Percentiles rank a stretch among this genome's conserved stretches.
Conservation (phyloP, 2,113 vertebrate genomes). For the Dipodomys ordii region DNA sequence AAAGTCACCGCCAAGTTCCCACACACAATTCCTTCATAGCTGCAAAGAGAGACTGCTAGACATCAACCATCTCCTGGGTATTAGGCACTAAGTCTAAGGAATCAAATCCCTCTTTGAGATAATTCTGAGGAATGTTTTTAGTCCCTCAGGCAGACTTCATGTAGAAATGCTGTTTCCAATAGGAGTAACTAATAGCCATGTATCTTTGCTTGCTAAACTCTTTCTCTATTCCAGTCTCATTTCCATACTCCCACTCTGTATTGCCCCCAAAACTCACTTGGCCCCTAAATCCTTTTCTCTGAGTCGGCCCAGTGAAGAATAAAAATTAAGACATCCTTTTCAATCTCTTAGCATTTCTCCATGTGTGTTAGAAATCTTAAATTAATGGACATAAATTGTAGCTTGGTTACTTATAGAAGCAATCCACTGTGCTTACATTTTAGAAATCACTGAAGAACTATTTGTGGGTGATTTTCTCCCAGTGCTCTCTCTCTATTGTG, state of each 20-base stretch:
- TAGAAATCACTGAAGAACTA: not conserved
- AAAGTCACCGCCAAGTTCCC: not conserved
- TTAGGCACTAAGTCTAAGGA: not conserved
- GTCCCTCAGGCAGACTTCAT: not conserved
- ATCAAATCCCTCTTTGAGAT: not conserved
- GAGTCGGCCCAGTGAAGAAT: not conserved
- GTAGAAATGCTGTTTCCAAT: not conserved
- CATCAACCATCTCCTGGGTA: not conserved
- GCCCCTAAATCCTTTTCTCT: not conserved
- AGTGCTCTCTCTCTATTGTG: not conserved
- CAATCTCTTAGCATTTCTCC: not conserved
- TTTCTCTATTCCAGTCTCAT: not conserved
- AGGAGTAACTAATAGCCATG: not conserved
- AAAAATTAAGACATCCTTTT: not conserved
- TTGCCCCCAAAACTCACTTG: not conserved
- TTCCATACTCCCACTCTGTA: not conserved
- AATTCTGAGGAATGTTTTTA: not conserved
- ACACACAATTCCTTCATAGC: not conserved
- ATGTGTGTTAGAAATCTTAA: not conserved
- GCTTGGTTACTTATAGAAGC: too few relatives aligned
- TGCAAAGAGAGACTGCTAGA: not conserved
- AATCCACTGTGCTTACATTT: not conserved
- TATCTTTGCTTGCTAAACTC: not conserved
- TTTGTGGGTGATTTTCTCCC: not conserved
- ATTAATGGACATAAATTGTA: not conserved